phyloP scores from a whole-genome alignment of 1,140 invertebrate species.

The Oedothorax gibbosus region DNA sequence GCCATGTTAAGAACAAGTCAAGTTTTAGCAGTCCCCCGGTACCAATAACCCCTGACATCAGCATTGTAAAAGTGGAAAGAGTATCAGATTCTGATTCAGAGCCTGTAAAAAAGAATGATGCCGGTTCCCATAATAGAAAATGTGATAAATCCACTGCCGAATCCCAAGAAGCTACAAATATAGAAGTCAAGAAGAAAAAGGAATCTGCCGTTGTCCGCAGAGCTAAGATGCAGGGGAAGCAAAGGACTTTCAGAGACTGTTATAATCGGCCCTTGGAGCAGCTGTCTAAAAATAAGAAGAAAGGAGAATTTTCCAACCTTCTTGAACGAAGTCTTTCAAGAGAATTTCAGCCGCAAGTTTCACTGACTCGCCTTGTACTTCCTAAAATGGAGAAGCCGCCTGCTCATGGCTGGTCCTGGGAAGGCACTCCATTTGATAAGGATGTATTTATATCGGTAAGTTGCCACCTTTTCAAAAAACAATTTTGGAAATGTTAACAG shows the following conservation, averaged over 20 bases:
- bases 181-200: slow-evolving; percentile 48
- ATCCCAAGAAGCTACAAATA: slow-evolving; percentile 19
- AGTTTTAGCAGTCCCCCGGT: too few species aligned
- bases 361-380: slow-evolving; percentile 51
- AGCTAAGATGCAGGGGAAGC: slow-evolving; percentile 51
- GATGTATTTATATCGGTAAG: slow-evolving; percentile 90
- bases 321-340: slow-evolving; percentile 19
- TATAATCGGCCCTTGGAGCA: slow-evolving; percentile 49
- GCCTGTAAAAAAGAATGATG: too few species aligned
- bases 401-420: slow-evolving; percentile 92
- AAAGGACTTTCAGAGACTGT: slow-evolving; percentile 53
- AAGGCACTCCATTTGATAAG: slow-evolving; percentile 83
- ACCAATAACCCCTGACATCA: too few species aligned
- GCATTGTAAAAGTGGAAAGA: too few species aligned
- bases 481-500: background rate
- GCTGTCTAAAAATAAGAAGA: slow-evolving; percentile 16
- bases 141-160: slow-evolving; percentile 2
- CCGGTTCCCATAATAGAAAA: background rate
- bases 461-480: slow-evolving; percentile 60
- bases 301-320: background rate
- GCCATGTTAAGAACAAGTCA: too few species aligned
- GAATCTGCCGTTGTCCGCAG: slow-evolving; percentile 54
- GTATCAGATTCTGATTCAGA: too few species aligned
- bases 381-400: slow-evolving; percentile 28
- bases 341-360: slow-evolving; percentile 34